These are phyloP conservation scores for Hemithea aestivaria DNA, from an alignment of 2,888 invertebrate genomes.

Conservation along the genomic window DNA sequence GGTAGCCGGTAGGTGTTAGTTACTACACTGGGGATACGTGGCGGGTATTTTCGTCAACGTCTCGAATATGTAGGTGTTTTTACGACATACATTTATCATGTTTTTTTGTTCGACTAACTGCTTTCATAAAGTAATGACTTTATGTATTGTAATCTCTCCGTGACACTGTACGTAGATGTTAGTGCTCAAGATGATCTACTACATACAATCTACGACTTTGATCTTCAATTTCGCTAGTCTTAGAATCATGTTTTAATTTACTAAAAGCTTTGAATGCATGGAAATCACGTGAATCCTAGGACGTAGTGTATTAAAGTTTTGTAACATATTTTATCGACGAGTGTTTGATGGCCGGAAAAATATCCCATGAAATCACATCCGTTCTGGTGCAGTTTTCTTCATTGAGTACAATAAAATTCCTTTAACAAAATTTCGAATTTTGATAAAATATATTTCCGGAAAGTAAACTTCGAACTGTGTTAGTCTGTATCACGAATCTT, in stretches of 20 bases:
- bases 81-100: constrained; percentile 39
- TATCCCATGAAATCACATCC: constrained; percentile 3
- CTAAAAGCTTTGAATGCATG: no score
- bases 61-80: constrained; percentile 44
- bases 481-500: no score
- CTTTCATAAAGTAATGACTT: constrained; percentile 34
- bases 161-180: constrained; percentile 12
- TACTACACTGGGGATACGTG: constrained; percentile 36
- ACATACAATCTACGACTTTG: no score
- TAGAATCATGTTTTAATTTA: no score
- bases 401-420: no score
- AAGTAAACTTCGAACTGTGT: no score
- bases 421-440: no score
- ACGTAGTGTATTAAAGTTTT: constrained; percentile 18
- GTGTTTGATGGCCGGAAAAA: constrained; percentile 10
- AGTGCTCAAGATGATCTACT: no score
- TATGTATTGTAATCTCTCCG: constrained; percentile 21
- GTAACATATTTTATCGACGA: constrained; percentile 10
- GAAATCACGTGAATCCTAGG: no score
- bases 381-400: constrained; percentile 3
- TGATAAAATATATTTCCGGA: no score
- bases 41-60: constrained; percentile 47
- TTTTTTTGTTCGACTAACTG: constrained; percentile 30
- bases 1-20: constrained; percentile 26
- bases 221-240: no score